These are phyloP conservation scores for Aphelocoma coerulescens DNA, from an alignment of 2,113 vertebrate genomes.

Conservation along the genomic window DNA sequence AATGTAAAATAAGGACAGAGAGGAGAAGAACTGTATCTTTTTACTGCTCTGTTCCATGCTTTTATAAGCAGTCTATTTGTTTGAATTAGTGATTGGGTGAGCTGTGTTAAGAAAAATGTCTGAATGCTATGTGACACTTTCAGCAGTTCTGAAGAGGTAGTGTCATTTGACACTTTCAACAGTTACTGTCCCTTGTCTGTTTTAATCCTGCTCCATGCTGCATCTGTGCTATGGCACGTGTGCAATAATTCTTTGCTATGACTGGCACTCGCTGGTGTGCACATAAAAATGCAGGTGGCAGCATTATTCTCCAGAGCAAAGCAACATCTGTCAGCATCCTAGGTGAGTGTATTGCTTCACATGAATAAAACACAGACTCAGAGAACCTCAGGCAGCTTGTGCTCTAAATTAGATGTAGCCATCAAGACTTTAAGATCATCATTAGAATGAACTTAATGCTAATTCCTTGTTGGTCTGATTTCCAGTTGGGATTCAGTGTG, in stretches of 20 bases:
- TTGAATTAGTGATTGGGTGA: not conserved
- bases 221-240: not conserved
- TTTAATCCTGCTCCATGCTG: not conserved
- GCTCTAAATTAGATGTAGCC: not conserved
- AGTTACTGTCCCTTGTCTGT: not conserved
- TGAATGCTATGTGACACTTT: not conserved
- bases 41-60: not conserved
- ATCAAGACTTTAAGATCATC: not conserved
- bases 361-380: not conserved
- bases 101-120: not conserved
- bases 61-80: not conserved
- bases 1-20: not conserved
- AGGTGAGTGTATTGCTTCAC: not conserved
- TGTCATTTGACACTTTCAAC: not conserved
- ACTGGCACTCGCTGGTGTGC: not conserved
- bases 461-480: not conserved
- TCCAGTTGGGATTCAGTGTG: not conserved
- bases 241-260: not conserved
- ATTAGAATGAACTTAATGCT: not conserved
- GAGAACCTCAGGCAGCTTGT: not conserved
- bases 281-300: constrained; percentile 22
- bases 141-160: not conserved
- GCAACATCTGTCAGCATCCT: not conserved
- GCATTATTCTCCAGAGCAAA: not conserved
- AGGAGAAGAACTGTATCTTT: not conserved